Conservation (phyloP, 2,888 invertebrate species). For the Mystacides longicornis region DNA sequence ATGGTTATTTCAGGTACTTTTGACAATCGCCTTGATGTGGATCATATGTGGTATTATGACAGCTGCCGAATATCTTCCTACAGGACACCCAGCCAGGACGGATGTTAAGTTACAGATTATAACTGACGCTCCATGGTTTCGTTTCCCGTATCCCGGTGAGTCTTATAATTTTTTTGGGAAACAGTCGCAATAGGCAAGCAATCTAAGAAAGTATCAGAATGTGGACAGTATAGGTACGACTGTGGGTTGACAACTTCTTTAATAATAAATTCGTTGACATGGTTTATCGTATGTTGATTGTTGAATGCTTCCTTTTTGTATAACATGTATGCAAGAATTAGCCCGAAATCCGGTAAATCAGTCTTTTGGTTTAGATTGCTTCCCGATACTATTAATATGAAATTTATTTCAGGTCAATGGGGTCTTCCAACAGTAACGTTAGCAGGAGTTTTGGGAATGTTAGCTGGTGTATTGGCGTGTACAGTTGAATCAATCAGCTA, state of each 20-base stretch:
- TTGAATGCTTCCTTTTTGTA: too few species aligned
- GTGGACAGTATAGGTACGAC: too few species aligned
- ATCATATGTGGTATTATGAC: constrained; percentile 64
- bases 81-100: constrained; percentile 63
- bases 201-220: too few species aligned
- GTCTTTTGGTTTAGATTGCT: too few species aligned
- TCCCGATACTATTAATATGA: too few species aligned
- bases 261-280: too few species aligned
- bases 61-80: constrained; percentile 52
- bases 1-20: constrained; percentile 51
- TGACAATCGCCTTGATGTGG: constrained; percentile 75
- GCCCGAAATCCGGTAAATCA: too few species aligned
- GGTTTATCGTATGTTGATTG: neutral
- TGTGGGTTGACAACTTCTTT: too few species aligned
- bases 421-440: constrained; percentile 65
- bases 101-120: constrained; percentile 65
- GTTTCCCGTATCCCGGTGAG: constrained; percentile 69
- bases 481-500: constrained; percentile 81
- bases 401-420: constrained; percentile 65
- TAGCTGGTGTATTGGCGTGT: constrained; percentile 71
- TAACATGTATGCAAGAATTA: too few species aligned
- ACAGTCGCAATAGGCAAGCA: too few species aligned
- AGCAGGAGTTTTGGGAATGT: constrained; percentile 66
- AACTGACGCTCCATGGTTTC: constrained; percentile 70
- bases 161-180: neutral